phyloP scores from a whole-genome alignment of 1,140 invertebrate species.

The Aphelinus atriplicis region DNA sequence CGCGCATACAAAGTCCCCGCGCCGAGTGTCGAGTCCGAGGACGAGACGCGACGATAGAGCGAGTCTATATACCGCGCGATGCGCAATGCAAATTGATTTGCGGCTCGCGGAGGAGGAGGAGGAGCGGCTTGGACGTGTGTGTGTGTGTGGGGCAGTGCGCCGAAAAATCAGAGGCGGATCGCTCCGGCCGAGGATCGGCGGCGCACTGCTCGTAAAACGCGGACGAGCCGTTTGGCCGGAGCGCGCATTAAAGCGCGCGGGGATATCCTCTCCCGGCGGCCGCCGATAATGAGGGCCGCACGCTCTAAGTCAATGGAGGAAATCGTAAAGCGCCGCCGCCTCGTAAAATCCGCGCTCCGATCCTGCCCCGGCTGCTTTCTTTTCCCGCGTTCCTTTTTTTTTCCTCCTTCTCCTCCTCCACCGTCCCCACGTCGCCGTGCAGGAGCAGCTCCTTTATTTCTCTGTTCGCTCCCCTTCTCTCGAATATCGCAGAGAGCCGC shows the following conservation, averaged over 20 bases:
- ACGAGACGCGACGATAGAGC: no score
- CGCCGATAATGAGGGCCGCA: conserved; percentile 26
- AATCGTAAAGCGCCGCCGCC: conserved; percentile 41
- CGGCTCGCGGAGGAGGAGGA: no score
- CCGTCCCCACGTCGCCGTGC: background rate
- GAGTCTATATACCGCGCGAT: no score
- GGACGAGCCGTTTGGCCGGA: no score
- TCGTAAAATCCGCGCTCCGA: conserved; percentile 40
- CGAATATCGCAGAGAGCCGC: background rate
- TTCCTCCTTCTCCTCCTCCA: background rate
- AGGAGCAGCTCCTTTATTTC: conserved; percentile 1
- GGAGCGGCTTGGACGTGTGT: no score
- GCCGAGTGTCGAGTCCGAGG: no score
- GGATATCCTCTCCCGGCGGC: background rate
- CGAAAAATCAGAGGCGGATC: no score
- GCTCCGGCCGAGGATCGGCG: no score
- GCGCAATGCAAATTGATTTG: no score
- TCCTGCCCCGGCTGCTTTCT: background rate
- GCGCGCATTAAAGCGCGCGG: background rate
- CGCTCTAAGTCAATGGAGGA: conserved; percentile 27
- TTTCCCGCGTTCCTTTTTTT: conserved; percentile 4
- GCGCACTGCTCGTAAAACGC: conserved; percentile 12
- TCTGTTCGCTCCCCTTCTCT: conserved; percentile 1
- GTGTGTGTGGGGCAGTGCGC: no score
- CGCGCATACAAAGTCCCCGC: no score